Conservation (phyloP, 64 coral and sea anemone species). For the Montipora cactus region DNA sequence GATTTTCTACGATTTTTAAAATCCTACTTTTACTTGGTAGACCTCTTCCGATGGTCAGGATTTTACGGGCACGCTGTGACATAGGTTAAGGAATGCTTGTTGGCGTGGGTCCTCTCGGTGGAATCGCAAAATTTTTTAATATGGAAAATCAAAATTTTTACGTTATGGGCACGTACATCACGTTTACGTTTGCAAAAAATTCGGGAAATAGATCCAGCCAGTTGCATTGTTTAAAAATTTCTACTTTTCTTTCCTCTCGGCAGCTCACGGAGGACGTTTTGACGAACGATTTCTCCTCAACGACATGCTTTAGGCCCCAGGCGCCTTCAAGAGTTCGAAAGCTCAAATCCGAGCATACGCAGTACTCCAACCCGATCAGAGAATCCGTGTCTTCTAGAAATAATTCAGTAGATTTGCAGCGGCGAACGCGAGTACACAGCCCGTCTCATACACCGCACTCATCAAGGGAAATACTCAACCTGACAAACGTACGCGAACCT, state of each 20-base stretch:
- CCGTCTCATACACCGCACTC: background rate
- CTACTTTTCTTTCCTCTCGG: background rate
- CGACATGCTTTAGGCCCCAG: constrained; percentile 51
- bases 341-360: constrained; percentile 61
- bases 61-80: no score
- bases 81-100: no score
- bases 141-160: no score
- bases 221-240: background rate
- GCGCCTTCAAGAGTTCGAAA: constrained; percentile 47
- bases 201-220: background rate
- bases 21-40: no score
- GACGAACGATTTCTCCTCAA: background rate
- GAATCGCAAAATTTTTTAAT: no score
- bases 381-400: constrained; percentile 81
- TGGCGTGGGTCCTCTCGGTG: no score
- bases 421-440: constrained; percentile 9
- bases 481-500: constrained; percentile 20
- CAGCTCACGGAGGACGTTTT: constrained; percentile 55
- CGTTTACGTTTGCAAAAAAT: no score
- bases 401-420: constrained; percentile 40
- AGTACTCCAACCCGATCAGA: constrained; percentile 68
- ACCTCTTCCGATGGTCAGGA: no score
- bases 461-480: constrained; percentile 30
- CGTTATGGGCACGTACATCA: no score
- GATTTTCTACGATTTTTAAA: no score